A percentile compares a stretch with the other conserved stretches of the same genome.
Evolutionary conservation across 2,888 invertebrate species (phyloP).

Genomic region (Xestia c-nigrum): DNA sequence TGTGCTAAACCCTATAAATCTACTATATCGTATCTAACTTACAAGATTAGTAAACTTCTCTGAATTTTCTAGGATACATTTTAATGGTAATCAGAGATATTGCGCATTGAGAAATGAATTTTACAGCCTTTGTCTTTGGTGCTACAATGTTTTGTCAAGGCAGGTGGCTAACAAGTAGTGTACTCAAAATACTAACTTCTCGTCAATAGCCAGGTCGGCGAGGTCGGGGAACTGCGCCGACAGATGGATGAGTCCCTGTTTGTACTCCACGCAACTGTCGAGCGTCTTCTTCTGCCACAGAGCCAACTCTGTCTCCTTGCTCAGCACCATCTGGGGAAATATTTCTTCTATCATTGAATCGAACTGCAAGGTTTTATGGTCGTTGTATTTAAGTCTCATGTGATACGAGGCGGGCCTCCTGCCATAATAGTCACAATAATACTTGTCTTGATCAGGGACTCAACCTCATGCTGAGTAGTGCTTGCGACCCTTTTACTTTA

Average conservation of each 20-base stretch:
- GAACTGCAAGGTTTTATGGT: too few relatives aligned
- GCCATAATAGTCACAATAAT: background rate
- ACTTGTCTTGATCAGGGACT: background rate
- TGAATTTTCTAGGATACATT: background rate
- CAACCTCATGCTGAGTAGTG: too few relatives aligned
- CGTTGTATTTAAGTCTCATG: too few relatives aligned
- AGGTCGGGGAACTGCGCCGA: constrained; percentile 78
- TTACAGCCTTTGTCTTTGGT: too few relatives aligned
- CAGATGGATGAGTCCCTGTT: constrained; percentile 82
- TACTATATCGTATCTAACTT: too few relatives aligned
- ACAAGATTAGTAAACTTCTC: background rate
- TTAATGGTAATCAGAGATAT: background rate
- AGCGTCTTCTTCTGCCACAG: constrained; percentile 84
- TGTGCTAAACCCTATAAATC: too few relatives aligned
- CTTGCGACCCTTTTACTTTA: background rate
- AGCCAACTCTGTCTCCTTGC: constrained; percentile 83
- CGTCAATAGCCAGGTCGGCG: constrained; percentile 79
- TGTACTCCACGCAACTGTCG: constrained; percentile 84
- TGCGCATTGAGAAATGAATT: too few relatives aligned
- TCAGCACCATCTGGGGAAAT: constrained; percentile 77
- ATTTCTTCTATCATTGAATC: background rate
- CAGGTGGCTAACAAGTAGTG: background rate
- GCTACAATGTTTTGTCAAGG: background rate
- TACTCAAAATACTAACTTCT: constrained; percentile 75
- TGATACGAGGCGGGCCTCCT: background rate